Base-by-base conservation (phyloP, 1,140 invertebrate genomes). In the Macrostomum lignano region DNA sequence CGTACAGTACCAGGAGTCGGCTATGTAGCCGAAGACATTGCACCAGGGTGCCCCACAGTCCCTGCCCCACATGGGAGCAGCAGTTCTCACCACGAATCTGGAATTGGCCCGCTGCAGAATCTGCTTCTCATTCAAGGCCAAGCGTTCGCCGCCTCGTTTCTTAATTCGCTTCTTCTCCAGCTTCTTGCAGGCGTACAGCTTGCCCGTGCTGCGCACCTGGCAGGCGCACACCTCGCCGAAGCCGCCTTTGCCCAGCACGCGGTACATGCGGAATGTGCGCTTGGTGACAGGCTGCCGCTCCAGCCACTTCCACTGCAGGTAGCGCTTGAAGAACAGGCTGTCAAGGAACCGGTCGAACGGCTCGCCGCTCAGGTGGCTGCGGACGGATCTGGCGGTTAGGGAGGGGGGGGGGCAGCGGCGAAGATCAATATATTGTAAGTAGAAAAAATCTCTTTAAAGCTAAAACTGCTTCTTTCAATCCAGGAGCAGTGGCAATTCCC, bases 121-220 rank as follows among this genome's bases (percentile, higher is more conserved):
- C 56, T 91, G 82, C 59, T 98, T 98, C 61, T 96, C 88, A 40
- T 86, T 88, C 29, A 94, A 66, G 38, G 91, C 84, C 79, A 98
- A 91, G 2, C 73, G 71, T 56, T 96, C 86, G 17, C 86, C 88
- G 58, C 91, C 91, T 6, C 86, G 62, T 55, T 96, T 96, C 59
- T 96, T 96, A 40, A 96, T 93, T 17, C 88, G 65, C 52, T 98
- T 96, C 63, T 98, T 98, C 56, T 96, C 86, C 37, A 98, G 58
- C 54, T 96, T 96, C 61, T 98, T 98, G 60, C 88, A 91, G 0
- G 88, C 88, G 59, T 98, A 98, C 86, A 98, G 94, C 61, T 96
- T 96, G 3, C 88, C 88, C 1, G 88, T 94, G 2, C 86, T 81
- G 42, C 88, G 65, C 15, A 91, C 79, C 66, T 88, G 81, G 61